phyloP scores from a whole-genome alignment of 2,113 vertebrate species.

The Neotoma lepida region DNA sequence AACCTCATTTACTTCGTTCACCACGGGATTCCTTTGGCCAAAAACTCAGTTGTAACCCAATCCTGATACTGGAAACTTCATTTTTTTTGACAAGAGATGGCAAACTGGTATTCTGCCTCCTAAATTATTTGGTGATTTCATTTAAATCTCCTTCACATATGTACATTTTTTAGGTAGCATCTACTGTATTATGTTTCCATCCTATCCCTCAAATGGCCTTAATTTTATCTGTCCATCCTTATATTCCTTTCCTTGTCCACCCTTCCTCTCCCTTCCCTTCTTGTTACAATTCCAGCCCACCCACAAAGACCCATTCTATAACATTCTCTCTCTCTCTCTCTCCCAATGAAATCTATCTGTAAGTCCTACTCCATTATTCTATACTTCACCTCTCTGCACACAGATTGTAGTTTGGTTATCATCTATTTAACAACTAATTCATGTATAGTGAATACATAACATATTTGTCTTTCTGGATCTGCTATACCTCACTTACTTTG shows the following conservation, averaged over 20 bases:
- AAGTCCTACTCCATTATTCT: neutral
- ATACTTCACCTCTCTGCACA: neutral
- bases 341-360: neutral
- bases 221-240: neutral
- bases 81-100: neutral
- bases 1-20: neutral
- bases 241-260: neutral
- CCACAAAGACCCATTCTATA: neutral
- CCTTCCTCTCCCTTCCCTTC: neutral
- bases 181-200: neutral
- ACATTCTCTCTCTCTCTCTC: neutral
- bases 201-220: neutral
- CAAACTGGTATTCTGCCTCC: neutral
- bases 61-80: neutral
- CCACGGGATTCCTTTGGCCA: neutral
- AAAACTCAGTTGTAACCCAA: neutral
- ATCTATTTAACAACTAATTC: neutral
- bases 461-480: neutral
- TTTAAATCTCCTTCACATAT: neutral
- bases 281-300: neutral
- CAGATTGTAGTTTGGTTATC: neutral
- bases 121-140: neutral
- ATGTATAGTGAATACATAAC: neutral
- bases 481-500: rapidly evolving
- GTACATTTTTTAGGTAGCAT: neutral